Percentiles rank a stretch among this genome's conserved stretches.
phyloP scores from a whole-genome alignment of 2,113 vertebrate genomes.

The Caloenas nicobarica region DNA sequence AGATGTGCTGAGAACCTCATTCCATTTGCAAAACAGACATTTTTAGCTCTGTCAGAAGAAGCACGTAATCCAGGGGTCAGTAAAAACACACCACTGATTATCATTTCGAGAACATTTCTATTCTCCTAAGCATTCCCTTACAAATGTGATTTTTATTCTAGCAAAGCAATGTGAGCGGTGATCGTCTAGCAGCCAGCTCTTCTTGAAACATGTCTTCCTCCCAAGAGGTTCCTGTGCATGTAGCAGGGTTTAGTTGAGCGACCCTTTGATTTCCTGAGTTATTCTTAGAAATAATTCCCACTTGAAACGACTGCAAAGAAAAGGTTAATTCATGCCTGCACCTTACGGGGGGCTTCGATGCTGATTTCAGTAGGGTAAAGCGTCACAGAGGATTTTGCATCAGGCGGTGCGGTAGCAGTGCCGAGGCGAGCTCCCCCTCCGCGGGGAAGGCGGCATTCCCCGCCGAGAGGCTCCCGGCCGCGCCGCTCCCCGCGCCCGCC shows the following conservation, averaged over 20 bases:
- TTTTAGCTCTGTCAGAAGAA: not conserved
- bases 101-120: not conserved
- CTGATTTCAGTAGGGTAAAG: not conserved
- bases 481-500: not conserved
- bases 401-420: not conserved
- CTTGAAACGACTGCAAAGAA: not conserved
- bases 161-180: accelerated
- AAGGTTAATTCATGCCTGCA: not conserved
- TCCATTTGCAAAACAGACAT: slow-evolving; percentile 21
- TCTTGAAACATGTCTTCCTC: slow-evolving; percentile 64
- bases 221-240: not conserved
- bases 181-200: not conserved
- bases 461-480: not conserved
- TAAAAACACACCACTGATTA: not conserved
- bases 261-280: not conserved
- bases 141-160: not conserved
- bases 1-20: not conserved
- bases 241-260: not conserved
- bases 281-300: not conserved
- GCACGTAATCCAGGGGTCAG: not conserved
- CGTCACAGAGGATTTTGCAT: not conserved
- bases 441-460: not conserved
- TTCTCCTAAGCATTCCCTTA: not conserved
- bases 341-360: not conserved
- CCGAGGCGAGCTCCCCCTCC: not conserved